Conservation (phyloP, 2,888 invertebrate genomes). For the Coelopa pilipes region DNA sequence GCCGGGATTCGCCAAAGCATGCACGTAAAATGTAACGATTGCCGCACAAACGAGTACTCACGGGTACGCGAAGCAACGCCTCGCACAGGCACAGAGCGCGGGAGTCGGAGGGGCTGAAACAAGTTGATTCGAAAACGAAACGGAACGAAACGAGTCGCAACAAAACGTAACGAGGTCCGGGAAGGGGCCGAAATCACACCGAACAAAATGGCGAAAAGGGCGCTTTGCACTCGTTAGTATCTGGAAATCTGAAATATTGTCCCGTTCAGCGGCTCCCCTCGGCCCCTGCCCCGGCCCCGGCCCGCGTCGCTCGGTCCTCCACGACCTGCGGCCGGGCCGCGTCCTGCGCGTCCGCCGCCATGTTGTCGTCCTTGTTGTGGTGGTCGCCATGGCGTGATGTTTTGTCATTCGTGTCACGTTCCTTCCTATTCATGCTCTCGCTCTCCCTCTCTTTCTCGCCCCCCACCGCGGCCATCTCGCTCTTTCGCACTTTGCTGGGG, state of each 20-base stretch:
- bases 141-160: neutral
- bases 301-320: conserved; percentile 19
- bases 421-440: conserved; percentile 56
- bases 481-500: neutral
- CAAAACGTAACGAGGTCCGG: neutral
- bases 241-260: conserved; percentile 57
- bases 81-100: too few relatives aligned
- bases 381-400: conserved; percentile 41
- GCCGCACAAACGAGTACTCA: too few relatives aligned
- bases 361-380: conserved; percentile 32
- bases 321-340: conserved; percentile 1
- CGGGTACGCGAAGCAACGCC: too few relatives aligned
- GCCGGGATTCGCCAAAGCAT: too few relatives aligned
- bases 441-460: too few relatives aligned
- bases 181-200: neutral
- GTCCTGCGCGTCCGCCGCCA: conserved; percentile 9
- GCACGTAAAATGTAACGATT: too few relatives aligned
- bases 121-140: conserved; percentile 6
- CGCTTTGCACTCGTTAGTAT: conserved; percentile 44
- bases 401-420: conserved; percentile 63
- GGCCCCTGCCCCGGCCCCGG: neutral
- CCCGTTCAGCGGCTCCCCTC: conserved; percentile 51
- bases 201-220: conserved; percentile 35
- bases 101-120: too few relatives aligned
- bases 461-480: neutral